Evolutionary conservation across 2,113 vertebrate species (phyloP).

Genomic region (Dinomys branickii): DNA sequence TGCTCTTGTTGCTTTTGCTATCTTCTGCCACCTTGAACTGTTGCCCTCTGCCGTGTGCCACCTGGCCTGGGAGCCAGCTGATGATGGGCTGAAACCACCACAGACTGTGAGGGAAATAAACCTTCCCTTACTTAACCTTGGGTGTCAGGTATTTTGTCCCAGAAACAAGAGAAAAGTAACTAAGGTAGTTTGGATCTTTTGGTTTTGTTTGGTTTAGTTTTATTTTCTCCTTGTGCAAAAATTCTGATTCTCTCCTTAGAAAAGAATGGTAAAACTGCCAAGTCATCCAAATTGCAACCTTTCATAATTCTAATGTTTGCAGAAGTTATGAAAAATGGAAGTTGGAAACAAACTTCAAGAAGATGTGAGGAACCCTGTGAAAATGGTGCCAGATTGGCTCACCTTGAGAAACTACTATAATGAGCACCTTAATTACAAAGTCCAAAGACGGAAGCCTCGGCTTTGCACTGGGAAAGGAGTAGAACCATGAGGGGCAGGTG

Average conservation of each 20-base stretch:
- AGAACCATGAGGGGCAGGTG: not conserved
- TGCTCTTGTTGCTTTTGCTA: no score
- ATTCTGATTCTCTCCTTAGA: not conserved
- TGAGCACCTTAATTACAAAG: not conserved
- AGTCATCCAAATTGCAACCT: not conserved
- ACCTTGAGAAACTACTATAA: not conserved
- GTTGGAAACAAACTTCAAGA: not conserved
- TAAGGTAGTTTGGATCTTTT: not conserved
- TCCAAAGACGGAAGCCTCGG: not conserved
- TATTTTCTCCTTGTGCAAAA: not conserved
- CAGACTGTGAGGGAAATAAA: no score
- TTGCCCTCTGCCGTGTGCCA: no score
- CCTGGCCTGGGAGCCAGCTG: no score
- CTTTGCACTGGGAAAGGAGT: not conserved
- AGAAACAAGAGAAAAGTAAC: no score
- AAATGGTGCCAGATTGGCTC: not conserved
- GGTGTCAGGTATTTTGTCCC: no score
- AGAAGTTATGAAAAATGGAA: not conserved
- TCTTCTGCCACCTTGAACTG: no score
- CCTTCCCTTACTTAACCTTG: no score
- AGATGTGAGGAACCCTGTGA: not conserved
- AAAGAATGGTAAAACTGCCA: not conserved
- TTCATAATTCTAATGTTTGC: not conserved
- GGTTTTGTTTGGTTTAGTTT: not conserved
- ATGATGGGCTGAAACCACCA: no score